A percentile compares a stretch with the other conserved stretches of the same genome.
These are phyloP conservation scores for Norana najaformis DNA, from an alignment of 2,888 invertebrate genomes.

Conservation along the genomic window DNA sequence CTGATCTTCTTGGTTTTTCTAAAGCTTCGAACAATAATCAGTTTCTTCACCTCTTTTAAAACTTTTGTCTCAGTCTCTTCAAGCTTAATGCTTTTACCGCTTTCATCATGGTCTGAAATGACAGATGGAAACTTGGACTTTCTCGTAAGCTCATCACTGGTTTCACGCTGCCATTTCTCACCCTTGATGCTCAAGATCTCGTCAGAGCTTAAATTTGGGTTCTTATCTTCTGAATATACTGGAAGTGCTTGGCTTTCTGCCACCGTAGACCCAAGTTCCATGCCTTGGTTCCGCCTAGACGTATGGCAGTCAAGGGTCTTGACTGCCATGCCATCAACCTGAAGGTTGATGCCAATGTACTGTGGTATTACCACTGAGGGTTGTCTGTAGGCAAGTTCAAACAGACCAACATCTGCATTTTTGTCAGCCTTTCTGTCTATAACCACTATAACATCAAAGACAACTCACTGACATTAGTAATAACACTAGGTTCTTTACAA, in stretches of 20 bases:
- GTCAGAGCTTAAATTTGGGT: neutral
- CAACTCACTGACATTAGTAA: neutral
- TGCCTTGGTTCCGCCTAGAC: conserved; percentile 21
- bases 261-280: neutral
- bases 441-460: conserved; percentile 54
- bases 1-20: neutral
- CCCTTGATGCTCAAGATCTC: conserved; percentile 8
- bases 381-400: conserved; percentile 62
- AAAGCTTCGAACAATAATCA: neutral
- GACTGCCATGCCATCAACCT: conserved; percentile 46
- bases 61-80: neutral
- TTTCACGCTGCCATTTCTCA: conserved; percentile 15
- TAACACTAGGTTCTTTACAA: neutral
- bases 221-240: neutral
- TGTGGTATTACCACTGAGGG: conserved; percentile 59
- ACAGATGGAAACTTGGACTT: neutral
- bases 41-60: neutral
- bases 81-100: neutral
- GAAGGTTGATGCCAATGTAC: conserved; percentile 61
- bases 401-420: conserved; percentile 60
- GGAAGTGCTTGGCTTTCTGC: neutral
- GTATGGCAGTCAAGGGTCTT: conserved; percentile 36
- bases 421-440: conserved; percentile 60
- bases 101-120: neutral
- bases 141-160: neutral